Base-by-base conservation (phyloP, 2,888 invertebrate genomes). In the Nymphalis polychloros region DNA sequence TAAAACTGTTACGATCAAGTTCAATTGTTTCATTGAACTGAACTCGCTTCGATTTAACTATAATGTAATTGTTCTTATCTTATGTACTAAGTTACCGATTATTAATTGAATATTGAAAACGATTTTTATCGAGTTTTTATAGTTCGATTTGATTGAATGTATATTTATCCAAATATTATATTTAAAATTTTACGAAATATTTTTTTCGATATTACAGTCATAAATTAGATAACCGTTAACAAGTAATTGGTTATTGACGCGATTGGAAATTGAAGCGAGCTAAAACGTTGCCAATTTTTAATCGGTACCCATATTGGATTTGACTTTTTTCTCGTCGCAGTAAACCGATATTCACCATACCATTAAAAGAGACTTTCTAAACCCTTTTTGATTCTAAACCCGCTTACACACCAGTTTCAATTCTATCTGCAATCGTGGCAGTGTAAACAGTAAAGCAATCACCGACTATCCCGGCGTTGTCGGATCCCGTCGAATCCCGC, bases 381-480 rank as follows among this genome's bases (percentile, higher is more conserved):
- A 68, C 55, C 64, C 68, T 64, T 68, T 68, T 68, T 68, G 64
- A 62, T 63, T 62, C 59, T 69, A 70, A 72, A 68, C 72, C 73
- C 66, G 70, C 68, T 68, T 68, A 66, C 68, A 62, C 59, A 59
- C 64, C 65, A 64, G 70, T 62, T 70, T 61, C 68, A 60, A 67
- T 71, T 72, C 70, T 70, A 72, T 73, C 73, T 72, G 67, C 70
- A 67, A 71, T 68, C 70, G 65, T 50, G 64, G 82, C 82, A 82
- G 81, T 79, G 86, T 81, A 84, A 86, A 87, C 82, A 87, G 82
- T 81, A 80, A 85, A 86, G 84, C 86, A 85, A 88, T 87, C 85
- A 81, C 76, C 72, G 70, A 68, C 69, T 66, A 64, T 63, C 61
- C 61, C 79, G 77, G 46, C 67, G 61, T 52, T 59, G 67, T 64